Percentiles rank a stretch among this genome's conserved stretches.
phyloP scores from a whole-genome alignment of 2,888 invertebrate species.

The Dyspetes luteomarginatus region DNA sequence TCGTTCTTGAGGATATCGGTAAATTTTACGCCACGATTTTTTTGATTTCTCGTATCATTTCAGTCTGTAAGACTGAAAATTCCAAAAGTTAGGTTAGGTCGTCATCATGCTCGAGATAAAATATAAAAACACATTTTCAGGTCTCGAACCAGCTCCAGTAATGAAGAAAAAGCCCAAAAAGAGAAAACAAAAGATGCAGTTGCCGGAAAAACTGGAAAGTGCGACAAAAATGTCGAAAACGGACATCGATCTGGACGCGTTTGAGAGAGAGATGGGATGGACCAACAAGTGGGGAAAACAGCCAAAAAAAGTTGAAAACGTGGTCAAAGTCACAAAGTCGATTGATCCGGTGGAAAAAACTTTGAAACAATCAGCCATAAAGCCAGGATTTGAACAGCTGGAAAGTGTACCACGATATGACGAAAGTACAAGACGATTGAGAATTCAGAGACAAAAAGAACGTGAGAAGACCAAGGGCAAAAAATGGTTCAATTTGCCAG shows the following conservation, averaged over 20 bases:
- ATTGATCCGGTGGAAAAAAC: constrained; percentile 84
- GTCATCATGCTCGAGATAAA: neutral
- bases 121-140: constrained; percentile 60
- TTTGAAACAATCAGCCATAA: constrained; percentile 87
- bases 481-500: constrained; percentile 95
- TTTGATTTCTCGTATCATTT: neutral
- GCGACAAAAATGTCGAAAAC: constrained; percentile 58
- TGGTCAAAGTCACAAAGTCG: constrained; percentile 83
- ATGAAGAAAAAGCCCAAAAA: constrained; percentile 36
- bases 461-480: constrained; percentile 92
- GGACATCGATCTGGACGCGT: constrained; percentile 79
- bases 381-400: constrained; percentile 88
- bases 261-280: constrained; percentile 81
- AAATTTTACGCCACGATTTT: constrained; percentile 41
- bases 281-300: constrained; percentile 75
- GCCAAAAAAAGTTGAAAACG: constrained; percentile 72
- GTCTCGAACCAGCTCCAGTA: constrained; percentile 63
- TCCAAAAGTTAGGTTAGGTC: constrained; percentile 32
- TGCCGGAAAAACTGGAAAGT: neutral
- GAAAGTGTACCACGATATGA: constrained; percentile 86
- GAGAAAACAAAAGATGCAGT: neutral
- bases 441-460: constrained; percentile 87
- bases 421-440: constrained; percentile 85
- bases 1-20: constrained; percentile 70
- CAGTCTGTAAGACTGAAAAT: neutral